These are phyloP conservation scores for Aleiodes sp. DNA, from an alignment of 1,140 invertebrate species.

Conservation along the genomic window DNA sequence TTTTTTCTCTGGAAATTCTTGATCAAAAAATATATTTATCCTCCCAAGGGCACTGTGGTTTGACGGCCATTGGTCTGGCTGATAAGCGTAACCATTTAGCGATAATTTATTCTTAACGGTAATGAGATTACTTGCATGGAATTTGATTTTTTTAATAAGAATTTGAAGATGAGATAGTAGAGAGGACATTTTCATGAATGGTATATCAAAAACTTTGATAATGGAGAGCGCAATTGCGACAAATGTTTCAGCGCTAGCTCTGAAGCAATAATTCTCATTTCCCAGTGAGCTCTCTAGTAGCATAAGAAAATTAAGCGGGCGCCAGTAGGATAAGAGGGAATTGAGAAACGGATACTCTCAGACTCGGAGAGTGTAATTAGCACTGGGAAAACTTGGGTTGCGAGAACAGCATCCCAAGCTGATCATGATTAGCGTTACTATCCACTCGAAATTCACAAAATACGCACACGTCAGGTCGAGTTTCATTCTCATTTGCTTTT, in stretches of 20 bases:
- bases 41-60: too few relatives aligned
- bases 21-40: too few relatives aligned
- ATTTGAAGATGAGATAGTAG: too few relatives aligned
- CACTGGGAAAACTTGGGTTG: slow-evolving; percentile 7
- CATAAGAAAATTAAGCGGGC: slow-evolving; percentile 17
- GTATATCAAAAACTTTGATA: neutral
- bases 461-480: neutral
- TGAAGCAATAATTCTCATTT: slow-evolving; percentile 9
- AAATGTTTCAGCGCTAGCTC: neutral
- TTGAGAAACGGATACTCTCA: slow-evolving; percentile 7
- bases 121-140: too few relatives aligned
- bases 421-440: neutral
- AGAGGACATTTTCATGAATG: too few relatives aligned
- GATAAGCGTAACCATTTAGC: too few relatives aligned
- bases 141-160: too few relatives aligned
- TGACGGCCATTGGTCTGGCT: too few relatives aligned
- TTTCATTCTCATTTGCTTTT: neutral
- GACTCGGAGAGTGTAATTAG: slow-evolving; percentile 18
- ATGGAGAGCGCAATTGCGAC: neutral
- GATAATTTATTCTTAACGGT: too few relatives aligned
- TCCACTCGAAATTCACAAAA: neutral
- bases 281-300: neutral
- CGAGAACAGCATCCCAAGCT: neutral
- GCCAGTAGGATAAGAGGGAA: slow-evolving; percentile 7
- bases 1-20: neutral